Conservation (phyloP, 2,797 vertebrate species). For the Taenioides sp. region DNA sequence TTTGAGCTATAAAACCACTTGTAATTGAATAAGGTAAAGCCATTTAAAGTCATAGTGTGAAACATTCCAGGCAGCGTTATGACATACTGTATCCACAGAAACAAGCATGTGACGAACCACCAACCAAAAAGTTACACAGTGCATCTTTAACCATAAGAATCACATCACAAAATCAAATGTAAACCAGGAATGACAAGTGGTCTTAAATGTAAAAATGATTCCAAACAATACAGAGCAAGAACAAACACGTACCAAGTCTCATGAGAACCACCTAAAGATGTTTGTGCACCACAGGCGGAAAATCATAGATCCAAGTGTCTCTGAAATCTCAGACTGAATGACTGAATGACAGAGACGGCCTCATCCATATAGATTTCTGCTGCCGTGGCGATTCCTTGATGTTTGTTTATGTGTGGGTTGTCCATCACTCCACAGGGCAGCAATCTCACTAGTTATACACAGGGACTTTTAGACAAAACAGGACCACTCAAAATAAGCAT, state of each 20-base stretch:
- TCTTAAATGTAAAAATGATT: too few relatives aligned
- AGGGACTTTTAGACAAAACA: constrained; percentile 1
- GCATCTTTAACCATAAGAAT: too few relatives aligned
- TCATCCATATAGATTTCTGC: background rate
- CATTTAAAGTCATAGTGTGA: too few relatives aligned
- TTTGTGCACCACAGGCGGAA: background rate
- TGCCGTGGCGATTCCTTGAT: background rate
- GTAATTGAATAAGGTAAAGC: too few relatives aligned
- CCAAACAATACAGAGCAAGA: background rate
- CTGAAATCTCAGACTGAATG: background rate
- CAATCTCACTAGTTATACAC: background rate
- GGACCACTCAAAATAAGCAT: background rate
- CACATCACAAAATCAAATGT: background rate
- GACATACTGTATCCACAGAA: too few relatives aligned
- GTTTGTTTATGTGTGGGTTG: constrained; percentile 6
- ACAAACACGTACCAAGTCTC: background rate
- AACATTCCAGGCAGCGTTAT: too few relatives aligned
- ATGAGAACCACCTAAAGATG: background rate
- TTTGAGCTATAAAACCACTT: too few relatives aligned
- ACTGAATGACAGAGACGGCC: background rate
- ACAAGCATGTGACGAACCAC: too few relatives aligned
- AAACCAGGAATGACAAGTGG: background rate
- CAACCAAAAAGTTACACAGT: too few relatives aligned
- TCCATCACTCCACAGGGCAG: background rate
- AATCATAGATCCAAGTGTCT: background rate